Conservation (phyloP, 2,888 invertebrate genomes). For the Melitaea athalia region DNA sequence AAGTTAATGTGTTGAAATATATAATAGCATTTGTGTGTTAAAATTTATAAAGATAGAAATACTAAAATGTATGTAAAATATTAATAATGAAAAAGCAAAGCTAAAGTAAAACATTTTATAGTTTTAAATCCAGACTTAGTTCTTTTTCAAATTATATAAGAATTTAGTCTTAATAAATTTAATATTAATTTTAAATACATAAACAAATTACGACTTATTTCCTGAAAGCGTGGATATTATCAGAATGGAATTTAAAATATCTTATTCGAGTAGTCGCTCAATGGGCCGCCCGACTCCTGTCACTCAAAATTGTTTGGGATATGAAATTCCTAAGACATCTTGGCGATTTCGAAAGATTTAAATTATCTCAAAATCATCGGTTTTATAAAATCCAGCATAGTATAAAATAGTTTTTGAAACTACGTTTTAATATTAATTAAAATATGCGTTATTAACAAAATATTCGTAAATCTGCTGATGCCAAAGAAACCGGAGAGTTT, state of each 20-base stretch:
- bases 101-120: no score
- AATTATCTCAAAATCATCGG: conserved; percentile 16
- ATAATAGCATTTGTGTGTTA: no score
- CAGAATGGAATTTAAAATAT: conserved; percentile 28
- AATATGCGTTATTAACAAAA: not conserved
- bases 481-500: no score
- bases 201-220: conserved; percentile 15
- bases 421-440: not conserved
- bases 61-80: no score
- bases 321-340: conserved; percentile 65
- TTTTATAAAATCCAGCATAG: conserved; percentile 15
- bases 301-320: conserved; percentile 65
- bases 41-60: no score
- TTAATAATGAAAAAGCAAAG: no score
- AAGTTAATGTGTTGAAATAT: no score
- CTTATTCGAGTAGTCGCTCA: conserved; percentile 27
- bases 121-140: not conserved
- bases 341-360: conserved; percentile 28
- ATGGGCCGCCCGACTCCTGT: conserved; percentile 28
- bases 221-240: conserved; percentile 20
- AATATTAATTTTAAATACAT: not conserved
- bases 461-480: not conserved
- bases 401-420: not conserved
- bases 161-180: not conserved
- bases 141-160: not conserved